phyloP scores from a whole-genome alignment of 2,113 vertebrate species.

The Rhea pennata region DNA sequence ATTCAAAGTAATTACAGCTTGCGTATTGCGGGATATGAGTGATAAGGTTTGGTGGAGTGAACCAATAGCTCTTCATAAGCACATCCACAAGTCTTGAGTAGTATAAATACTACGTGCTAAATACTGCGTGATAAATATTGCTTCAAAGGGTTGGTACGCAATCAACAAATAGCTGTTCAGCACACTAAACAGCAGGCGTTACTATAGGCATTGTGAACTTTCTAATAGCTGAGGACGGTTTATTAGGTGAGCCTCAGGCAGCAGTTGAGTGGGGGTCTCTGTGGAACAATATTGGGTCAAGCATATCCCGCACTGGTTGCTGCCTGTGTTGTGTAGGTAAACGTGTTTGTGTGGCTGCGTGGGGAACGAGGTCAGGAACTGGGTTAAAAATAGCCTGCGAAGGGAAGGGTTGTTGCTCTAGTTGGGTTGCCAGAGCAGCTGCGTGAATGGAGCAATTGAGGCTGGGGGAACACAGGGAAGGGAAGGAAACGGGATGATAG shows the following conservation, averaged over 20 bases:
- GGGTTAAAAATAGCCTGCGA: background rate
- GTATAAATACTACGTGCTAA: too few species aligned
- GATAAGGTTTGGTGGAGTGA: background rate
- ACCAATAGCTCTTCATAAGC: background rate
- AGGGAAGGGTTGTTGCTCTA: background rate
- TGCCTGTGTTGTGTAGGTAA: background rate
- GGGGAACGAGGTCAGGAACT: background rate
- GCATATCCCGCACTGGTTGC: background rate
- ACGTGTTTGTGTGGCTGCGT: background rate
- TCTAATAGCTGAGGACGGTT: background rate
- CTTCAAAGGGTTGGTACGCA: background rate
- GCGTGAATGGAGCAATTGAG: background rate
- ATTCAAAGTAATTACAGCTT: background rate
- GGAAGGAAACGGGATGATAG: background rate
- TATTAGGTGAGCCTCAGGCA: background rate
- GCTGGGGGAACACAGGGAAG: background rate
- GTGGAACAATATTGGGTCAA: background rate
- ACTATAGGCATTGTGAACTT: background rate
- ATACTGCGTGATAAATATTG: background rate
- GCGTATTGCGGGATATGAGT: background rate
- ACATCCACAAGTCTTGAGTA: background rate
- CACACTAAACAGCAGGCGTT: background rate
- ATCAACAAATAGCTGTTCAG: background rate
- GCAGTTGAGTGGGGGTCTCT: background rate
- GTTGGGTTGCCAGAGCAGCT: background rate